Evolutionary conservation across 2,113 vertebrate genomes (phyloP).

Genomic region (Piprites chloris): DNA sequence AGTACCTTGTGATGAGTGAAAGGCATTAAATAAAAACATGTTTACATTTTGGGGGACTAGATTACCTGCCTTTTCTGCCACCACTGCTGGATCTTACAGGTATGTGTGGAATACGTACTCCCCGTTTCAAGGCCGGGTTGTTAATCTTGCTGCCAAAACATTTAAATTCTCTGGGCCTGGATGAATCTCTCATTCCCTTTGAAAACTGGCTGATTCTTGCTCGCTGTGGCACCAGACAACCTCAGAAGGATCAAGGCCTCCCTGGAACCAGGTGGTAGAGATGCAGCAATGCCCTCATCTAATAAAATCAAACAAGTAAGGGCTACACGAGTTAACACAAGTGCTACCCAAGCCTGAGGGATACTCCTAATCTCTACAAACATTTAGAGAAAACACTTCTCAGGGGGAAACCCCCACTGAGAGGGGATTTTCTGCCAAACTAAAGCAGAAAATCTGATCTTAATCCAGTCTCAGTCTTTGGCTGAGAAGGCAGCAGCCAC

Average conservation of each 20-base stretch:
- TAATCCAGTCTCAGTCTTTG: background rate
- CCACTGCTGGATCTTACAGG: background rate
- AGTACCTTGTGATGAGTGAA: constrained; percentile 71
- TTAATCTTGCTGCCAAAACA: background rate
- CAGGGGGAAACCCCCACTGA: too few relatives aligned
- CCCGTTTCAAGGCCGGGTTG: background rate
- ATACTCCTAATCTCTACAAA: accelerated
- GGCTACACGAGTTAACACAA: background rate
- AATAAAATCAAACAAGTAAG: background rate
- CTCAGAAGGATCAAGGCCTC: background rate
- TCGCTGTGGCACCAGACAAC: background rate
- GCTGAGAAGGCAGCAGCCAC: background rate
- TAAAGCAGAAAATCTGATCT: background rate
- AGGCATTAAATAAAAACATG: constrained; percentile 81
- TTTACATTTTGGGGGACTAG: constrained; percentile 75
- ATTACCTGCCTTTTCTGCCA: background rate
- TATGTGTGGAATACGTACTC: background rate
- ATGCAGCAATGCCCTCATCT: background rate
- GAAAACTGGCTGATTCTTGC: background rate
- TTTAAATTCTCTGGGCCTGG: background rate
- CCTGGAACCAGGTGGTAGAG: background rate
- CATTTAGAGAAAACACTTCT: background rate
- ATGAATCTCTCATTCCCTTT: background rate
- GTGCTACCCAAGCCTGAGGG: background rate
- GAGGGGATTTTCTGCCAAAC: background rate